phyloP scores from a whole-genome alignment of 2,797 vertebrate species.

The Chaetodon trifasciatus region DNA sequence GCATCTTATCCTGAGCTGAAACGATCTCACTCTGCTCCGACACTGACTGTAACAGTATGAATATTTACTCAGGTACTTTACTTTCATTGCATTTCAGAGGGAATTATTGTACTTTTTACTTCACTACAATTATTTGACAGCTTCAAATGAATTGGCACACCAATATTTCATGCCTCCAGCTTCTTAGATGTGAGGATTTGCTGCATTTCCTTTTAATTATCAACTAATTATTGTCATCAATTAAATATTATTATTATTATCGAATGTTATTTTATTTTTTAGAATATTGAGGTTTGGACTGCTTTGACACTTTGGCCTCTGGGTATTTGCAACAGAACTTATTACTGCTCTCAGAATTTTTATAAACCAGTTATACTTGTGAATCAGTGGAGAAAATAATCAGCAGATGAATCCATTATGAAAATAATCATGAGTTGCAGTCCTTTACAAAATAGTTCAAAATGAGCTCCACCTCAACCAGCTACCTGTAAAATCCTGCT shows the following conservation, averaged over 20 bases:
- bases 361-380: too few species aligned
- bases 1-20: slow-evolving; percentile 6
- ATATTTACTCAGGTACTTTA: not conserved
- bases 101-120: not conserved
- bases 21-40: not conserved
- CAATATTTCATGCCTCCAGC: not conserved
- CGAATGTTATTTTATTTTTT: not conserved
- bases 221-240: too few species aligned
- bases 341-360: too few species aligned
- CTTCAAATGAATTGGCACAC: not conserved
- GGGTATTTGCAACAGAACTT: too few species aligned
- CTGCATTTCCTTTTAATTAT: not conserved
- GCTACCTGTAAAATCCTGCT: not conserved
- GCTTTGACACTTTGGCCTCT: too few species aligned
- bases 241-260: too few species aligned
- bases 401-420: not conserved
- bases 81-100: not conserved
- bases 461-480: not conserved
- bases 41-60: not conserved
- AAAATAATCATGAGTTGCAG: not conserved
- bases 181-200: not conserved
- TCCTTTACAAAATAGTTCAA: not conserved
- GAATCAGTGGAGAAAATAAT: not conserved
- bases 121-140: not conserved
- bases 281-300: too few species aligned